A percentile compares a stretch with the other conserved stretches of the same genome.
Evolutionary conservation across 2,888 invertebrate genomes (phyloP).

Genomic region (Crepidodera aurea): DNA sequence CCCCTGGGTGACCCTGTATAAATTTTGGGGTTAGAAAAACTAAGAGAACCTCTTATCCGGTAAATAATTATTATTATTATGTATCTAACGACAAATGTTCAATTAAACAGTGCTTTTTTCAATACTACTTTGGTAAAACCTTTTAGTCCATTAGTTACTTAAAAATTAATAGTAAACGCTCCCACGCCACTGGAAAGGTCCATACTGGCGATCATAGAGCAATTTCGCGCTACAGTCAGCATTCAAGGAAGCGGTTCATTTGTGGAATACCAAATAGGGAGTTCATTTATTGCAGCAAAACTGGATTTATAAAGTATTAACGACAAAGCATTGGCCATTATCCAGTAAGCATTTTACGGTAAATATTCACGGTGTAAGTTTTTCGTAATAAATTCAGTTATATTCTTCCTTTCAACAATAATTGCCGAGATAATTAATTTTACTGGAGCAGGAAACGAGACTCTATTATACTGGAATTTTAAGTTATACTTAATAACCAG

Average conservation of each 20-base stretch:
- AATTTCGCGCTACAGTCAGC: constrained; percentile 52
- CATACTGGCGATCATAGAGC: constrained; percentile 39
- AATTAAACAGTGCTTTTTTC: no score
- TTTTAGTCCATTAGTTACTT: no score
- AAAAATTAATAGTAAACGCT: no score
- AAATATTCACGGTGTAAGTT: constrained; percentile 9
- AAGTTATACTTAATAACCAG: no score
- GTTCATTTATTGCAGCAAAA: constrained; percentile 42
- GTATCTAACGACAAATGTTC: no score
- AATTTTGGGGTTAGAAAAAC: no score
- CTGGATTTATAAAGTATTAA: constrained; percentile 43
- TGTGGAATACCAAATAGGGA: constrained; percentile 48
- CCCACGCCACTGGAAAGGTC: constrained; percentile 6
- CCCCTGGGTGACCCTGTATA: no score
- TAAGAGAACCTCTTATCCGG: no score
- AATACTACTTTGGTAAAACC: no score
- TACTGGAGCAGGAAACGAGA: neutral
- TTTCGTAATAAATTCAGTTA: neutral
- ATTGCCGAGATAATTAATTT: neutral
- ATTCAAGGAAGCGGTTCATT: constrained; percentile 47
- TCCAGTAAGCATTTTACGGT: constrained; percentile 16
- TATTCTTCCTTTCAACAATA: neutral
- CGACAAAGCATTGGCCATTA: constrained; percentile 22
- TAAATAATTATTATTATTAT: no score
- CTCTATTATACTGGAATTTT: no score